These are phyloP conservation scores for Notolepis coatsorum DNA, from an alignment of 2,797 vertebrate species.

Conservation along the genomic window DNA sequence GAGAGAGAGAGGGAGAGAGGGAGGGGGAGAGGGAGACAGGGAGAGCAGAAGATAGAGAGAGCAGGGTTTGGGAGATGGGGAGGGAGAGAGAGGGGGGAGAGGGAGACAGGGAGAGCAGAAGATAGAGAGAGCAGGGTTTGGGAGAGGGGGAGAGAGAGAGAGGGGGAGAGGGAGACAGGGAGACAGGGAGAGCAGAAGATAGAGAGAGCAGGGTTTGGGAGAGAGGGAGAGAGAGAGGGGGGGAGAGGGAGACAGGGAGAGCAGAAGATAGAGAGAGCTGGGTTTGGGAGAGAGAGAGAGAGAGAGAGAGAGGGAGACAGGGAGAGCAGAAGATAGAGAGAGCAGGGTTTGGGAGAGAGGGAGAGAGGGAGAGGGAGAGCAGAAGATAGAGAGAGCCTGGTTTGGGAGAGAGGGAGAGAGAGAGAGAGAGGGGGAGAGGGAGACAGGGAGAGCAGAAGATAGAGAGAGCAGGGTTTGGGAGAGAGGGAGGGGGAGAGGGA, in stretches of 20 bases:
- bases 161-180: conserved; percentile 2
- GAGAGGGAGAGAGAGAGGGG: neutral
- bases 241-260: conserved; percentile 2
- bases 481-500: neutral
- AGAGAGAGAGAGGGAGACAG: neutral
- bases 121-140: neutral
- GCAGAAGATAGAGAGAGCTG: neutral
- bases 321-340: neutral
- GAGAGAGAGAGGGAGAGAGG: neutral
- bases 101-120: conserved; percentile 6
- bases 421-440: neutral
- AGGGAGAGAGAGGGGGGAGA: neutral
- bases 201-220: neutral
- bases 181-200: no score
- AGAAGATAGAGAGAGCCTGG: neutral
- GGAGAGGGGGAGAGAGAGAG: neutral
- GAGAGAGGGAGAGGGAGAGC: neutral
- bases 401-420: neutral
- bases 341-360: neutral
- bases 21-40: conserved; percentile 1
- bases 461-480: neutral
- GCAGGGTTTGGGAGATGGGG: neutral
- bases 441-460: no score
- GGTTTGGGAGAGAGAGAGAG: neutral
- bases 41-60: no score